Conservation (phyloP, 2,888 invertebrate species). For the Stenoptilia bipunctidactyla region DNA sequence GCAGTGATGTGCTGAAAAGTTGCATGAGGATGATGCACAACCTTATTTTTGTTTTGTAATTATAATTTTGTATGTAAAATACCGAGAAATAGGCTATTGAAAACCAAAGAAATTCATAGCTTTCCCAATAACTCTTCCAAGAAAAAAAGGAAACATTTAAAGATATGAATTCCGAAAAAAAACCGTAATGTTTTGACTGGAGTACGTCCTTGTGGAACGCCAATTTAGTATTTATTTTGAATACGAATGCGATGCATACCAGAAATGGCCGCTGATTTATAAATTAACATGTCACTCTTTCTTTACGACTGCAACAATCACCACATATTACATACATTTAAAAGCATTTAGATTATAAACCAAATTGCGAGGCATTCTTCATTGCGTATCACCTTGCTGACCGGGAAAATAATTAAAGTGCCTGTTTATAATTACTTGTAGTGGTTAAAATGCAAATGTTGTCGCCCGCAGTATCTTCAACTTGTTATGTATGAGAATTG, state of each 20-base stretch:
- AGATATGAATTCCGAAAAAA: too few species aligned
- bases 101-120: too few species aligned
- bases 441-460: slow-evolving; percentile 63
- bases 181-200: too few species aligned
- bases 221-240: background rate
- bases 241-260: background rate
- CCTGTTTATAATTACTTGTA: slow-evolving; percentile 54
- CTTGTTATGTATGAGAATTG: slow-evolving; percentile 39
- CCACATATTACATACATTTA: slow-evolving; percentile 19
- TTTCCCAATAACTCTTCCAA: too few species aligned
- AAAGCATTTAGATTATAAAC: slow-evolving; percentile 44
- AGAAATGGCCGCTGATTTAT: background rate
- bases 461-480: slow-evolving; percentile 44
- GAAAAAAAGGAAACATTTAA: too few species aligned
- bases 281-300: background rate
- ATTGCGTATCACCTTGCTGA: slow-evolving; percentile 35
- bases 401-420: slow-evolving; percentile 51
- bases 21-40: slow-evolving; percentile 20
- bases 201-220: background rate
- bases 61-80: too few species aligned
- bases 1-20: slow-evolving; percentile 43
- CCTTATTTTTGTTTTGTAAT: background rate
- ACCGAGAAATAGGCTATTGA: too few species aligned
- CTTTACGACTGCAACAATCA: slow-evolving; percentile 15
- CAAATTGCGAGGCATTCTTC: slow-evolving; percentile 55